A percentile compares a stretch with the other conserved stretches of the same genome.
phyloP scores from a whole-genome alignment of 2,888 invertebrate species.

The Drosophila nigricruria region DNA sequence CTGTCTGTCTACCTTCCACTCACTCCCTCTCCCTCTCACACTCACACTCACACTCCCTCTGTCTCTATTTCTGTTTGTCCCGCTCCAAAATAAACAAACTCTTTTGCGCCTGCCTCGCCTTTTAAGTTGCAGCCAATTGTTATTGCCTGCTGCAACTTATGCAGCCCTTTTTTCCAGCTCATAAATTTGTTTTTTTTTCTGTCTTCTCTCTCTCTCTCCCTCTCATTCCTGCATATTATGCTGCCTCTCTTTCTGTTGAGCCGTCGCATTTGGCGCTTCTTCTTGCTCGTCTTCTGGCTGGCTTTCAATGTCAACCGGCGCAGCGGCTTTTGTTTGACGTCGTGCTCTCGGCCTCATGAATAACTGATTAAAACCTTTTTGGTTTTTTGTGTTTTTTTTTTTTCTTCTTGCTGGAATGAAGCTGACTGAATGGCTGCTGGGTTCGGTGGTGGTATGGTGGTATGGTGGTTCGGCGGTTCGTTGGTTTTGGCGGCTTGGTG shows the following conservation, averaged over 20 bases:
- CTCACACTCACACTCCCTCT: neutral
- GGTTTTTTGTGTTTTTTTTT: slow-evolving; percentile 32
- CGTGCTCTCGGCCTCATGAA: slow-evolving; percentile 73
- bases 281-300: slow-evolving; percentile 9
- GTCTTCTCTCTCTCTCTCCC: neutral
- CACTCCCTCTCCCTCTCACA: neutral
- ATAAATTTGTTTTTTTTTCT: slow-evolving; percentile 74
- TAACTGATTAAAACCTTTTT: slow-evolving; percentile 81
- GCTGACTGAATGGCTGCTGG: slow-evolving; percentile 24
- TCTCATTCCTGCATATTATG: slow-evolving; percentile 21
- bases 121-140: slow-evolving; percentile 80
- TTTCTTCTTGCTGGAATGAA: slow-evolving; percentile 18
- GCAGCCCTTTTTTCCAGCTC: slow-evolving; percentile 72
- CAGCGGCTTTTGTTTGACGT: slow-evolving; percentile 78
- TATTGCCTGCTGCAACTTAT: slow-evolving; percentile 63
- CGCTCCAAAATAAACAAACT: slow-evolving; percentile 64
- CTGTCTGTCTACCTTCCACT: slow-evolving; percentile 4
- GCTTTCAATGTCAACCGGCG: slow-evolving; percentile 75
- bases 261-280: slow-evolving; percentile 16
- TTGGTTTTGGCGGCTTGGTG: slow-evolving; percentile 1
- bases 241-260: slow-evolving; percentile 23
- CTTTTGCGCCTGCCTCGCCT: slow-evolving; percentile 47
- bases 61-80: slow-evolving; percentile 28
- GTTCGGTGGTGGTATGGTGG: neutral
- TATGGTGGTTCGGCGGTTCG: neutral